A percentile compares a stretch with the other conserved stretches of the same genome.
Conservation (phyloP, 2,113 vertebrate genomes). For the Rhinopomastus cyanomelas region DNA sequence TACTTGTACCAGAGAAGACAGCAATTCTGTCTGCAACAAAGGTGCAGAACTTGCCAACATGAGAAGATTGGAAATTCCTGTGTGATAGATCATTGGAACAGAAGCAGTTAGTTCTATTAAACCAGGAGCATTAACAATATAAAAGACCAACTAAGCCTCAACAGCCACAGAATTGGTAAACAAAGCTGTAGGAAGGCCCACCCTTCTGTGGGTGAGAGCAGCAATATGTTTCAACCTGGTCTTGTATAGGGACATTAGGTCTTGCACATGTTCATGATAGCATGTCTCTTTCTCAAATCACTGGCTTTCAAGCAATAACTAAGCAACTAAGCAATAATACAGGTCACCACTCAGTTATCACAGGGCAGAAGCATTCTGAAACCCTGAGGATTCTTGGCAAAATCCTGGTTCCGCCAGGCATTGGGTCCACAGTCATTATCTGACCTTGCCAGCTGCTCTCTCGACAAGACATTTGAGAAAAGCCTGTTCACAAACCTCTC, state of each 20-base stretch:
- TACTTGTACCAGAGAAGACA: not conserved
- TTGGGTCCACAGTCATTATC: rapidly evolving
- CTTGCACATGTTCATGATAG: too few species aligned
- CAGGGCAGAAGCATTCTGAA: not conserved
- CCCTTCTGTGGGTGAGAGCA: not conserved
- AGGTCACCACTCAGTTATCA: not conserved
- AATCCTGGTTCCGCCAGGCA: not conserved
- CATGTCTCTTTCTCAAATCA: not conserved
- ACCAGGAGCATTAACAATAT: not conserved
- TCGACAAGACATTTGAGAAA: not conserved
- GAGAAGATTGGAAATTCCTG: not conserved
- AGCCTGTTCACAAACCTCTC: not conserved
- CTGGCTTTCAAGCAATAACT: too few species aligned
- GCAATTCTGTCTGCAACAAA: not conserved
- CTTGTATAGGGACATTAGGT: not conserved
- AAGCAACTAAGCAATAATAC: not conserved
- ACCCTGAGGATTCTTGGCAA: not conserved
- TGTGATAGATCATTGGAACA: not conserved
- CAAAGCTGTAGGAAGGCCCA: not conserved
- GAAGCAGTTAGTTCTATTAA: not conserved
- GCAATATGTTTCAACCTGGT: not conserved
- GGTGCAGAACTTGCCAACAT: not conserved
- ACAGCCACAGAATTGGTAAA: not conserved
- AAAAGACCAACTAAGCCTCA: not conserved
- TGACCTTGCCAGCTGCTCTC: not conserved